Evolutionary conservation across 2,797 vertebrate species (phyloP).

Genomic region (Rhabdomys pumilio): DNA sequence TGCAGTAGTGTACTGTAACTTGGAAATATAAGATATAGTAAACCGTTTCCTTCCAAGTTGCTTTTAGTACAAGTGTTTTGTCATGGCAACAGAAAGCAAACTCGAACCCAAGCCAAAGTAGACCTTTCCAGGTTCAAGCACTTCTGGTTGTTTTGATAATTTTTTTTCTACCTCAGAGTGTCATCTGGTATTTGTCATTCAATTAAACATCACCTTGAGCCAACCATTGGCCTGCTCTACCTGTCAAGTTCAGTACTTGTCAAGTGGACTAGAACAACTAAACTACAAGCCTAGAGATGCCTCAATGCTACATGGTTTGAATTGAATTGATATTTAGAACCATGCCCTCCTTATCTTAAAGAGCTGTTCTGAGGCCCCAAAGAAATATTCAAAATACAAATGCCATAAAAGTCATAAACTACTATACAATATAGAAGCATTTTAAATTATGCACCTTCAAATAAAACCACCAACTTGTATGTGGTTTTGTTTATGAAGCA

Average conservation of each 20-base stretch:
- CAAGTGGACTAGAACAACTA: not conserved
- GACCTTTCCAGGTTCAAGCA: not conserved
- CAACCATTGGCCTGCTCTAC: not conserved
- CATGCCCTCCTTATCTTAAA: conserved; percentile 40
- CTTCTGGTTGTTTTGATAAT: not conserved
- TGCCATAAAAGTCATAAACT: conserved; percentile 57
- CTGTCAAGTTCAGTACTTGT: conserved; percentile 19
- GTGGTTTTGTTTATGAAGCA: conserved; percentile 57
- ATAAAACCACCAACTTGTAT: conserved; percentile 48
- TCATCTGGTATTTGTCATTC: conserved; percentile 47
- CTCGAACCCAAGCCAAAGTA: not conserved
- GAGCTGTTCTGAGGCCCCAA: not conserved
- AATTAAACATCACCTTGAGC: conserved; percentile 22
- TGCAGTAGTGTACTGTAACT: not conserved
- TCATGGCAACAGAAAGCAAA: not conserved
- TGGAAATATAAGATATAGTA: not conserved
- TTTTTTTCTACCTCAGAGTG: conserved; percentile 33
- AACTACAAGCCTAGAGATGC: not conserved
- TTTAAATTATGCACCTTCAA: conserved; percentile 65
- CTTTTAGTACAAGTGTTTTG: not conserved
- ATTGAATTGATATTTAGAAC: conserved; percentile 15
- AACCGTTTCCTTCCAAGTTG: not conserved
- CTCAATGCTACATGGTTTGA: not conserved
- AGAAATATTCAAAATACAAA: conserved; percentile 55
- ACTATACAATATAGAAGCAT: conserved; percentile 50